phyloP scores from a whole-genome alignment of 2,113 vertebrate genomes.

The Craseonycteris thonglongyai region DNA sequence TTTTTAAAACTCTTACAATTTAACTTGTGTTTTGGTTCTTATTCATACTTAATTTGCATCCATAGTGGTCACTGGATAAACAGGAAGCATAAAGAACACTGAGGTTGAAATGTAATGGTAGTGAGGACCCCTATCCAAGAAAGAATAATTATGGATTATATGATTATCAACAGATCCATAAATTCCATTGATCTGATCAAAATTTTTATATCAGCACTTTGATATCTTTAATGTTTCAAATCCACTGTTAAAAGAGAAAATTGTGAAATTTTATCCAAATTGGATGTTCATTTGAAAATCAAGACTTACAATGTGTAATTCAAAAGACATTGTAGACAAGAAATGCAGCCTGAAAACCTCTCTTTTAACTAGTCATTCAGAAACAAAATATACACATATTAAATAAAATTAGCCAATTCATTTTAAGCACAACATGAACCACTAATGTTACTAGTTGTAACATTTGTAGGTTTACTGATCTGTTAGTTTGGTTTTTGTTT shows the following conservation, averaged over 20 bases:
- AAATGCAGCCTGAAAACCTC: neutral
- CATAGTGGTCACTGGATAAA: neutral
- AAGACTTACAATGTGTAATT: neutral
- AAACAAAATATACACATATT: neutral
- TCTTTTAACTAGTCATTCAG: neutral
- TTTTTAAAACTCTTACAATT: neutral
- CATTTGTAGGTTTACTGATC: neutral
- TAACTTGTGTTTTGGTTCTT: neutral
- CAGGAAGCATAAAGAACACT: neutral
- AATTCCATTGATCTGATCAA: neutral
- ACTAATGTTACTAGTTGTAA: neutral
- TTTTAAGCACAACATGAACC: neutral
- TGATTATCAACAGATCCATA: neutral
- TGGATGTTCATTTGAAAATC: slow-evolving; percentile 1
- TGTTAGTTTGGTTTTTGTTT: neutral
- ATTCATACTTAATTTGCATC: neutral
- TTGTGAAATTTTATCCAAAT: neutral
- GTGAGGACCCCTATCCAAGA: neutral
- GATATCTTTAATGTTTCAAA: slow-evolving; percentile 18
- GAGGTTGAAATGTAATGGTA: neutral
- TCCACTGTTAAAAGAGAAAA: neutral
- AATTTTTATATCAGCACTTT: slow-evolving; percentile 15
- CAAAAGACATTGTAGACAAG: neutral
- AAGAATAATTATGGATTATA: neutral
- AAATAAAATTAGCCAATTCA: neutral